Percentiles rank a stretch among this genome's conserved stretches.
Evolutionary conservation across 2,113 vertebrate species (phyloP).

Genomic region (Hydrolagus affinis): DNA sequence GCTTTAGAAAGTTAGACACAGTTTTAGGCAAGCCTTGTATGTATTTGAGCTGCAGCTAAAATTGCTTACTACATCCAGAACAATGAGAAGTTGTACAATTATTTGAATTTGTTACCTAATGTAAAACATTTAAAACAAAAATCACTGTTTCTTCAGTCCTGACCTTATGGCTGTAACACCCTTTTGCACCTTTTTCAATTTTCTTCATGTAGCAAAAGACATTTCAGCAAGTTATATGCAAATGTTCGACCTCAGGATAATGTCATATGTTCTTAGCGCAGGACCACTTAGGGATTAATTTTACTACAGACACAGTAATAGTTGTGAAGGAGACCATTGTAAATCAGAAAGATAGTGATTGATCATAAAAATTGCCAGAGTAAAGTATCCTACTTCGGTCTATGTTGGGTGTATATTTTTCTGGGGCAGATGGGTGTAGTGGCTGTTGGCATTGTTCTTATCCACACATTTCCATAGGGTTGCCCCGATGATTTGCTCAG

Average conservation of each 20-base stretch:
- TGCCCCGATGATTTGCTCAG: neutral
- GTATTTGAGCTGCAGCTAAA: conserved; percentile 6
- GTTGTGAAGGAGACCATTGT: neutral
- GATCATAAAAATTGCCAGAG: neutral
- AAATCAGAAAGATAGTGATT: neutral
- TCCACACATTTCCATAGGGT: neutral
- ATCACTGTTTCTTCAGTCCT: neutral
- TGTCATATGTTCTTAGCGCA: neutral
- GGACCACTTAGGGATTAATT: neutral
- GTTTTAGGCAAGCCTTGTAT: conserved; percentile 27
- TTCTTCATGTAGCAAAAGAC: neutral
- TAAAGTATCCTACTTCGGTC: neutral
- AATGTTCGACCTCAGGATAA: neutral
- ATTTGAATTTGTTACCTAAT: neutral
- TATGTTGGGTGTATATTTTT: neutral
- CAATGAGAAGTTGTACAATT: neutral
- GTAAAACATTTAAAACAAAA: conserved; percentile 7
- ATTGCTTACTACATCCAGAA: neutral
- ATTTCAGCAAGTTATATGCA: neutral
- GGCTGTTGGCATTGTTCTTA: neutral
- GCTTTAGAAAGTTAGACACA: conserved; percentile 31
- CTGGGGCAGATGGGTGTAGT: neutral
- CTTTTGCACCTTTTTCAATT: neutral
- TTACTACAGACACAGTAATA: neutral
- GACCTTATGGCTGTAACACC: neutral